Evolutionary conservation across 1,140 invertebrate species (phyloP).

Genomic region (Lysiphlebus fabarum): DNA sequence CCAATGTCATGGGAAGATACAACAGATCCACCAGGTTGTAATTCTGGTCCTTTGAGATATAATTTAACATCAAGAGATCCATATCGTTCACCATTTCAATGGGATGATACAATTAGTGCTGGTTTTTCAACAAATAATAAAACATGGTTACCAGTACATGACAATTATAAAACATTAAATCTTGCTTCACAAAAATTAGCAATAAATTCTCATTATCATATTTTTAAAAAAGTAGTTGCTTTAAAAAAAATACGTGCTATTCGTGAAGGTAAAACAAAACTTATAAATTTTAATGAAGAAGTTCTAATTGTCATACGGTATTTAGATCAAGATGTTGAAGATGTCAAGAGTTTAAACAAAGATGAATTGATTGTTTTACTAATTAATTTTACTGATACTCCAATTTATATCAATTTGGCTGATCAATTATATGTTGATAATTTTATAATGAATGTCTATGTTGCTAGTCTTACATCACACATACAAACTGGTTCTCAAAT

Average conservation of each 20-base stretch:
- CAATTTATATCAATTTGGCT: constrained; percentile 25
- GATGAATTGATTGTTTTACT: constrained; percentile 21
- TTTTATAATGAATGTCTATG: constrained; percentile 23
- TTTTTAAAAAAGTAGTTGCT: constrained; percentile 49
- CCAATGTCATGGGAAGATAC: constrained; percentile 44
- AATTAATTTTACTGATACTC: constrained; percentile 29
- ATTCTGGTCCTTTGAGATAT: constrained; percentile 42
- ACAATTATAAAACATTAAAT: constrained; percentile 57
- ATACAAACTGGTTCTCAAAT: not conserved
- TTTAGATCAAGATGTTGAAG: too few relatives aligned
- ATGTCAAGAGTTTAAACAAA: not conserved
- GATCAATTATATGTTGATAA: constrained; percentile 29
- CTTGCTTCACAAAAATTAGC: constrained; percentile 49
- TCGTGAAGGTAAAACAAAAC: constrained; percentile 41
- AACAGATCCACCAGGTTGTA: constrained; percentile 38
- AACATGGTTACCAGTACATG: constrained; percentile 68
- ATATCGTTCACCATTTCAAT: constrained; percentile 68
- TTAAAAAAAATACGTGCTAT: constrained; percentile 43
- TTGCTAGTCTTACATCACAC: constrained; percentile 20
- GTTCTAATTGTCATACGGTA: constrained; percentile 41
- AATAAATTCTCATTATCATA: constrained; percentile 49
- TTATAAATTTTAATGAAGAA: constrained; percentile 39
- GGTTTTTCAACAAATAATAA: constrained; percentile 61
- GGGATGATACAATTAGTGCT: constrained; percentile 61
- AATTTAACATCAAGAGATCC: constrained; percentile 56